Percentiles rank a stretch among this genome's conserved stretches.
These are phyloP conservation scores for Fragum sueziense DNA, from an alignment of 2,888 invertebrate genomes.

Conservation along the genomic window DNA sequence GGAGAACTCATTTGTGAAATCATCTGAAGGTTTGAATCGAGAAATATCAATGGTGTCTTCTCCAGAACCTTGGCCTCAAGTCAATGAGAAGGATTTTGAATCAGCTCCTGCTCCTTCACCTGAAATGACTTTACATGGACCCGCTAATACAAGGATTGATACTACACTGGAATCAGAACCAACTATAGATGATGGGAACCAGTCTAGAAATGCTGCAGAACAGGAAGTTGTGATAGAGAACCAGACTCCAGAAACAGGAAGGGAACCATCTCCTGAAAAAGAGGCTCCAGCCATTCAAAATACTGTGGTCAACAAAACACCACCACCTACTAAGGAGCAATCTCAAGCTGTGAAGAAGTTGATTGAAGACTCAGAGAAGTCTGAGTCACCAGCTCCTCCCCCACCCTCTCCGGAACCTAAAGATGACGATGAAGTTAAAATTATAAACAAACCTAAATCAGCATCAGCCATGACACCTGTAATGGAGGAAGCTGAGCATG, in stretches of 20 bases:
- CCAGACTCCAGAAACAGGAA: conserved; percentile 18
- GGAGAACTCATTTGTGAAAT: conserved; percentile 47
- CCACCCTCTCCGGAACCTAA: conserved; percentile 77
- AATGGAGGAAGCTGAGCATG: conserved; percentile 59
- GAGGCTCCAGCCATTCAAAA: conserved; percentile 17
- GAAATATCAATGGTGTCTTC: conserved; percentile 63
- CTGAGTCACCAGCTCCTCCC: conserved; percentile 75
- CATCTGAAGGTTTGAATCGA: conserved; percentile 33
- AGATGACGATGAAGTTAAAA: conserved; percentile 52
- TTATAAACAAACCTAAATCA: conserved; percentile 47
- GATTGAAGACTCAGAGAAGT: conserved; percentile 60
- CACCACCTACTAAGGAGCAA: conserved; percentile 34
- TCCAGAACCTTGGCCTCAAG: conserved; percentile 74
- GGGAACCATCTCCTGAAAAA: conserved; percentile 38
- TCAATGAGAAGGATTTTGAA: conserved; percentile 71
- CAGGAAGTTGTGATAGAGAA: conserved; percentile 3
- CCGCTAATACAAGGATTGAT: conserved; percentile 4
- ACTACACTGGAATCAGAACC: background rate
- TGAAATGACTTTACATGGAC: conserved; percentile 38
- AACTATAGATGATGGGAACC: conserved; percentile 22
- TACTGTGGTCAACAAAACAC: conserved; percentile 41
- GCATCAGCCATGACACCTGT: conserved; percentile 63
- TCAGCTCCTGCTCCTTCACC: conserved; percentile 56
- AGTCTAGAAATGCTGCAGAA: conserved; percentile 35
- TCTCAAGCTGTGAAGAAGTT: conserved; percentile 47